A percentile compares a stretch with the other conserved stretches of the same genome.
phyloP scores from a whole-genome alignment of 2,113 vertebrate genomes.

The Laticauda colubrina region DNA sequence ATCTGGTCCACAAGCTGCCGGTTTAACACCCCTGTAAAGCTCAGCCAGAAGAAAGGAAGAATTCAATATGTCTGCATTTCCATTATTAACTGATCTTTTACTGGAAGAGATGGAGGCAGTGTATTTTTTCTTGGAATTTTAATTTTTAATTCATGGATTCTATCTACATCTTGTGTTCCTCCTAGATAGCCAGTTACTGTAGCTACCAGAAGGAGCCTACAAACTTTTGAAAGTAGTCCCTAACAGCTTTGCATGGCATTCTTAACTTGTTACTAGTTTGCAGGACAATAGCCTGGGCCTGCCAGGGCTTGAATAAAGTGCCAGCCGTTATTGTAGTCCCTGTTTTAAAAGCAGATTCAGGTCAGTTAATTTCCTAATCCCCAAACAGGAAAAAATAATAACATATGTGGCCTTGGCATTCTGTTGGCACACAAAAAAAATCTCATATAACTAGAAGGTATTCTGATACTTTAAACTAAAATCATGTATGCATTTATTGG shows the following conservation, averaged over 20 bases:
- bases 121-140: not conserved
- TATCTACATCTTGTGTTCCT: not conserved
- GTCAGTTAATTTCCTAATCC: not conserved
- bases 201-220: constrained; percentile 5
- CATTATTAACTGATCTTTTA: not conserved
- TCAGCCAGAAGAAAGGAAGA: not conserved
- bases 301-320: constrained; percentile 17
- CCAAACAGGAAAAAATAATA: not conserved
- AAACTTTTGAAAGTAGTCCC: constrained; percentile 9
- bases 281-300: constrained; percentile 3
- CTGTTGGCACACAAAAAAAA: not conserved
- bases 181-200: not conserved
- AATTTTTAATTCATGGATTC: not conserved
- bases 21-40: not conserved
- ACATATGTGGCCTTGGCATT: not conserved
- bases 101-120: not conserved
- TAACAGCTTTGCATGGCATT: not conserved
- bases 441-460: not conserved
- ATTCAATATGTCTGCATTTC: not conserved
- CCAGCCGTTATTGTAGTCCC: not conserved
- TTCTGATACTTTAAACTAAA: not conserved
- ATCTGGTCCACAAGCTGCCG: too few relatives aligned
- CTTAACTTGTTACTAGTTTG: not conserved
- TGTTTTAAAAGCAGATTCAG: not conserved
- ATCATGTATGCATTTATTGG: not conserved